A percentile compares a stretch with the other conserved stretches of the same genome.
phyloP scores from a whole-genome alignment of 2,888 invertebrate species.

The Ennomos fuscantarius region DNA sequence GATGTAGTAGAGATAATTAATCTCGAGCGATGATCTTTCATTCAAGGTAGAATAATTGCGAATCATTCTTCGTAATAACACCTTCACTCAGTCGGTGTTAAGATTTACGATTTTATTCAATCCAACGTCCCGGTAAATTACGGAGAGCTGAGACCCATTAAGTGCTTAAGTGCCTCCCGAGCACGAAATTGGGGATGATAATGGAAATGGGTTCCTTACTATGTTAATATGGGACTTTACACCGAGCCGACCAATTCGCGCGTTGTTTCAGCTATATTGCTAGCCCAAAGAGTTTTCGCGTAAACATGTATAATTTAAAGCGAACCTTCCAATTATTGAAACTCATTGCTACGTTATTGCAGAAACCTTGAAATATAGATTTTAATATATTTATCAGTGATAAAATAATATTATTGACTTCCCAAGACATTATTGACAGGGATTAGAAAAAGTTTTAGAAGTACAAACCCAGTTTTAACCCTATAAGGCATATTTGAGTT shows the following conservation, averaged over 20 bases:
- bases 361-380: too few relatives aligned
- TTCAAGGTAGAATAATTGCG: constrained; percentile 62
- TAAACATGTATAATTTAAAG: constrained; percentile 55
- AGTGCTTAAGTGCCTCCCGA: constrained; percentile 83
- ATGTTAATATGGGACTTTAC: constrained; percentile 79
- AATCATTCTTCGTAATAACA: constrained; percentile 76
- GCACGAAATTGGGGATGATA: constrained; percentile 83
- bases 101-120: constrained; percentile 84
- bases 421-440: too few relatives aligned
- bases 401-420: too few relatives aligned
- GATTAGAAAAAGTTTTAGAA: too few relatives aligned
- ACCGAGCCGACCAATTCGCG: constrained; percentile 68
- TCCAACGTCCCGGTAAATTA: constrained; percentile 80
- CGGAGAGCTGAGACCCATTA: constrained; percentile 81
- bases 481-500: too few relatives aligned
- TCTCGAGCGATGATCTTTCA: constrained; percentile 52
- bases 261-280: constrained; percentile 66
- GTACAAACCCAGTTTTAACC: too few relatives aligned
- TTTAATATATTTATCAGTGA: too few relatives aligned
- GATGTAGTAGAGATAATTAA: constrained; percentile 40
- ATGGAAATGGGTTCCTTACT: constrained; percentile 81
- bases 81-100: constrained; percentile 72
- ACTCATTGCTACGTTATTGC: constrained; percentile 36
- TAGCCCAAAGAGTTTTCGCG: constrained; percentile 49
- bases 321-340: constrained; percentile 46